These are phyloP conservation scores for Chaenocephalus aceratus DNA, from an alignment of 2,113 vertebrate genomes.

Conservation along the genomic window DNA sequence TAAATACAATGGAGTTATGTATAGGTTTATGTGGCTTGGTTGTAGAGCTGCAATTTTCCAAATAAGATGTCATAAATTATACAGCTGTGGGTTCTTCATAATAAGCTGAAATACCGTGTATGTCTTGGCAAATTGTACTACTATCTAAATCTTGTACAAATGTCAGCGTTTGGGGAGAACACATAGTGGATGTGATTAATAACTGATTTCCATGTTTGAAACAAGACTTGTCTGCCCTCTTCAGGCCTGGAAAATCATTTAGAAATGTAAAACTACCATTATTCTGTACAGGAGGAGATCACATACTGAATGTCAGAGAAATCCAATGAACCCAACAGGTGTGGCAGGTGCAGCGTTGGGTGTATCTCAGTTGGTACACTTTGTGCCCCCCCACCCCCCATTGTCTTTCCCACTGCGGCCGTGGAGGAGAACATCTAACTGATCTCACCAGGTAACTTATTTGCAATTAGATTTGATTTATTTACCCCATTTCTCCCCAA, in stretches of 20 bases:
- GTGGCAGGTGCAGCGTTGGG: conserved; percentile 49
- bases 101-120: neutral
- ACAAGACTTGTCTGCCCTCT: conserved; percentile 78
- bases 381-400: neutral
- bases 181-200: conserved; percentile 3
- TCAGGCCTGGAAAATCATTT: conserved; percentile 70
- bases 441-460: conserved; percentile 73
- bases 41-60: conserved; percentile 9
- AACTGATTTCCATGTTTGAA: conserved; percentile 26
- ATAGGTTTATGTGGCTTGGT: conserved; percentile 30
- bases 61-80: conserved; percentile 12
- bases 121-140: conserved; percentile 2
- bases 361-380: conserved; percentile 51
- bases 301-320: conserved; percentile 52
- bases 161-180: neutral
- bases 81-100: neutral
- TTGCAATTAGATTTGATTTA: conserved; percentile 80
- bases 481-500: conserved; percentile 70
- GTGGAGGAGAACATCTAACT: conserved; percentile 61
- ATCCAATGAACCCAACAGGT: conserved; percentile 74
- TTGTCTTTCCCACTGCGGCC: conserved; percentile 34
- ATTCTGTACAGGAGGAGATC: conserved; percentile 32
- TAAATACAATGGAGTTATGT: conserved; percentile 18
- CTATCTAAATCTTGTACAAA: conserved; percentile 13
- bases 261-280: conserved; percentile 5